A percentile compares a stretch with the other conserved stretches of the same genome.
Evolutionary conservation across 2,797 vertebrate genomes (phyloP).

Genomic region (Sebastes jordani): DNA sequence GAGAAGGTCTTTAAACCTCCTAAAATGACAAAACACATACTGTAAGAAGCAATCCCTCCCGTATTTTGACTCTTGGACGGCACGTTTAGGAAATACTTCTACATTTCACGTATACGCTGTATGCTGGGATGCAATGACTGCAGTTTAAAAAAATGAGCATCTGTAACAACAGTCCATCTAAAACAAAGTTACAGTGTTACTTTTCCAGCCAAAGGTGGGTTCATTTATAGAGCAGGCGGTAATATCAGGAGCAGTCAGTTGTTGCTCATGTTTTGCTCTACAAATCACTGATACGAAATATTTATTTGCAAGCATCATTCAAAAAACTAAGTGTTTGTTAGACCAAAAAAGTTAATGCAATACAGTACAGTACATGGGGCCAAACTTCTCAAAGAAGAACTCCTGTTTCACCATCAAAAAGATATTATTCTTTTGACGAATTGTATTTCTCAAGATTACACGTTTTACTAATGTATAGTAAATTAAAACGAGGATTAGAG

Average conservation of each 20-base stretch:
- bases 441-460: background rate
- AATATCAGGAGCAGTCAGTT: background rate
- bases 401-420: background rate
- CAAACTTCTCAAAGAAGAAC: background rate
- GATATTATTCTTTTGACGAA: background rate
- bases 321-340: background rate
- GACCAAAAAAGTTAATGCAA: background rate
- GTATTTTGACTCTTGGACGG: background rate
- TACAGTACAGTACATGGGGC: background rate
- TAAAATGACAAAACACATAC: background rate
- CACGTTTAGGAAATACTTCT: background rate
- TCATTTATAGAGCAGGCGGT: background rate
- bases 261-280: background rate
- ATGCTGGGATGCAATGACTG: background rate
- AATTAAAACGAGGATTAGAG: background rate
- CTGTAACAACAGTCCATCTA: background rate
- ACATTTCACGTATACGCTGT: background rate
- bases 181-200: background rate
- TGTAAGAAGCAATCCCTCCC: background rate
- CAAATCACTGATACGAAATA: background rate
- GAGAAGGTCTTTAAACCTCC: background rate
- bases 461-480: background rate
- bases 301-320: background rate
- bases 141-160: background rate
- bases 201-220: background rate